phyloP scores from a whole-genome alignment of 2,113 vertebrate species.

The Etheostoma spectabile region DNA sequence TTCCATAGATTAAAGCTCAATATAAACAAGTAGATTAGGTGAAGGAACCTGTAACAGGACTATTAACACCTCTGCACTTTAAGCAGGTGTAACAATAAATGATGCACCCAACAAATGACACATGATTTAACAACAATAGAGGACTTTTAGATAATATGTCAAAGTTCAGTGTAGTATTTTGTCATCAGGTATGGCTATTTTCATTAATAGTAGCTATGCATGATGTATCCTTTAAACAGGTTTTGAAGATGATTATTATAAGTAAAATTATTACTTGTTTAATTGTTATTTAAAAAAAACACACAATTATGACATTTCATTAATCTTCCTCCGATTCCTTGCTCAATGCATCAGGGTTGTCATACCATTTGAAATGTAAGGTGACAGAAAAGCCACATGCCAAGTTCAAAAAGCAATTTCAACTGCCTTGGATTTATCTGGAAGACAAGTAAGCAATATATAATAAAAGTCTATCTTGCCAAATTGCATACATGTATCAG shows the following conservation, averaged over 20 bases:
- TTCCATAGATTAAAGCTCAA: background rate
- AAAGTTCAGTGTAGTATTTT: background rate
- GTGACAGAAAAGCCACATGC: background rate
- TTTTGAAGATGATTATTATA: background rate
- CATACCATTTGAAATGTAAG: background rate
- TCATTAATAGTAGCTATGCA: background rate
- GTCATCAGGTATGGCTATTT: background rate
- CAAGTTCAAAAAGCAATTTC: background rate
- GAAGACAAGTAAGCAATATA: background rate
- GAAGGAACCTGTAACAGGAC: background rate
- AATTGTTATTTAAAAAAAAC: too few species aligned
- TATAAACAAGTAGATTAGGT: background rate
- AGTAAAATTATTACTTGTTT: background rate
- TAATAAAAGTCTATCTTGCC: constrained; percentile 24
- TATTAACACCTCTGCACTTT: background rate
- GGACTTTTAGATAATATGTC: too few species aligned
- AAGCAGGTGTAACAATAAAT: background rate
- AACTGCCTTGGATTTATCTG: background rate
- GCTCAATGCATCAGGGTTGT: background rate
- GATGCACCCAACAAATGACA: background rate
- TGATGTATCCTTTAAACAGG: background rate
- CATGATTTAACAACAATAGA: background rate
- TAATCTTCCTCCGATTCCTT: background rate
- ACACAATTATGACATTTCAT: background rate
- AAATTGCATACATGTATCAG: constrained; percentile 26